A percentile compares a stretch with the other conserved stretches of the same genome.
These are phyloP conservation scores for Wasmannia auropunctata DNA, from an alignment of 1,140 invertebrate genomes.

Conservation along the genomic window DNA sequence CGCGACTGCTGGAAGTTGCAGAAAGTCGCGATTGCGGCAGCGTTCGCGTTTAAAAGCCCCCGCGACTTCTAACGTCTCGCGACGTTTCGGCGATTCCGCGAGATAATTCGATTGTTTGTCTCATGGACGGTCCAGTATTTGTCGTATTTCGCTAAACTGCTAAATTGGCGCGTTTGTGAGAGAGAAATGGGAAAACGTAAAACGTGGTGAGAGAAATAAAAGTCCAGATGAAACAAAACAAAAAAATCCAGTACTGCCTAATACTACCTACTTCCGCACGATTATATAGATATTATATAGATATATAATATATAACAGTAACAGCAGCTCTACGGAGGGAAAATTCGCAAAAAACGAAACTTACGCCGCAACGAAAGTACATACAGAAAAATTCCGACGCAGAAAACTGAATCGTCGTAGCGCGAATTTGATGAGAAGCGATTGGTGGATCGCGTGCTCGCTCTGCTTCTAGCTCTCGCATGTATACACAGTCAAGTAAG, in stretches of 20 bases:
- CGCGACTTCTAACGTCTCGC: neutral
- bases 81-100: neutral
- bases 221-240: slow-evolving; percentile 38
- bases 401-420: slow-evolving; percentile 52
- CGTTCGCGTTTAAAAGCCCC: slow-evolving; percentile 12
- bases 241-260: slow-evolving; percentile 68
- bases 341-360: slow-evolving; percentile 50
- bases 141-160: slow-evolving; percentile 61
- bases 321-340: slow-evolving; percentile 69
- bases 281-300: slow-evolving; percentile 9
- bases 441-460: slow-evolving; percentile 57
- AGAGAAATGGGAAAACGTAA: slow-evolving; percentile 58
- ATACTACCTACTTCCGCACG: slow-evolving; percentile 71
- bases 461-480: slow-evolving; percentile 55
- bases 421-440: slow-evolving; percentile 51
- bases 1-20: neutral
- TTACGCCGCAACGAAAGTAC: slow-evolving; percentile 58
- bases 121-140: slow-evolving; percentile 83
- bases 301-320: slow-evolving; percentile 46
- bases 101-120: neutral
- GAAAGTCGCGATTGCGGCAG: neutral
- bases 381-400: slow-evolving; percentile 52
- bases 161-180: slow-evolving; percentile 50
- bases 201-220: slow-evolving; percentile 58
- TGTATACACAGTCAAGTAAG: slow-evolving; percentile 47